Evolutionary conservation across 2,888 invertebrate genomes (phyloP), one percentile per base, ranked within the genome.

Genomic region (Drosophila glabriapex): DNA sequence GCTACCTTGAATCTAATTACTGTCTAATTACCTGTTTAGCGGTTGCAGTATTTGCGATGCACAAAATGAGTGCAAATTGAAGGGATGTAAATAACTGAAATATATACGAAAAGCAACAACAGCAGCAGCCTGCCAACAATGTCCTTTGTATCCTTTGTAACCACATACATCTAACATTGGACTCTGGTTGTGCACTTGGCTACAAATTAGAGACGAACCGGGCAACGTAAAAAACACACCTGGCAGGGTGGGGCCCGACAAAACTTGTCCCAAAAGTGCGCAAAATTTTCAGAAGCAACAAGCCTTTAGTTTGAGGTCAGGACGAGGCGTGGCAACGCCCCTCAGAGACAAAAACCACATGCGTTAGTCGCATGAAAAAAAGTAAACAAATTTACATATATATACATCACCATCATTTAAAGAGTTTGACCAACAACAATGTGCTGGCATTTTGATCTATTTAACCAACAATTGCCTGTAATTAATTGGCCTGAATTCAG

Each of bases 211-310:
- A 64, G 75, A 28, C 52, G 16, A 19, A 67, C 58, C 56, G 50
- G 31, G 73, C 52, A 35, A 64, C 43, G 1, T 43, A 55, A 65
- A 55, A 52, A 68, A 39, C 76, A 71, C 43, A 39, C 31, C 41
- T 16, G 31, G n/a, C 19, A 22, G 55, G 66, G 65, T 39, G 54
- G 59, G 37, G 43, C 37, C 29, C 5, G 4, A 60, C 22, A 60
- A 62, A 69, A 65, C 75, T 73, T 76, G 70, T 78, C 76, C 78
- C 80, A 74, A 78, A 78, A 72, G 74, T 79, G 65, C 52, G 37
- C 33, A 78, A 67, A 60, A 39, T 55, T 59, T 78, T 72, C 59
- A 29, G 43, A 58, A 68, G 58, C 53, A 50, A 66, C 56, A 49
- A 68, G 68, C 68, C 68, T 37, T 70, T 63, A 54, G 54, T 73